Evolutionary conservation across 2,113 vertebrate species (phyloP).

Genomic region (Eonycteris spelaea): DNA sequence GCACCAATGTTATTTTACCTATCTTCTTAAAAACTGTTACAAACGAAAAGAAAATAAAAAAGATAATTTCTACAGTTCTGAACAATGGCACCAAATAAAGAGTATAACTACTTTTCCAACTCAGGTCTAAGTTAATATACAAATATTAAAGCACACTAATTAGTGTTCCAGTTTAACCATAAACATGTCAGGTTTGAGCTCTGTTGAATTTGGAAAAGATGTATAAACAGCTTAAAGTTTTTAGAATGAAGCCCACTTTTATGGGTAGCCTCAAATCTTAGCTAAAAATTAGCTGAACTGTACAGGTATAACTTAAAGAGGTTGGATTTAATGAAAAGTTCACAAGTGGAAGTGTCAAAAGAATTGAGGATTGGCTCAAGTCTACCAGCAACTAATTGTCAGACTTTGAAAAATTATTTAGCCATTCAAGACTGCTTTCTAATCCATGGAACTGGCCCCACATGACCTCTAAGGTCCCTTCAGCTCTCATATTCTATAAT

Average conservation of each 20-base stretch:
- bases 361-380: background rate
- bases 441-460: conserved; percentile 8
- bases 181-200: background rate
- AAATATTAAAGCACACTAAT: background rate
- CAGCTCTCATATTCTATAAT: background rate
- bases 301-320: background rate
- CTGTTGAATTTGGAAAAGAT: background rate
- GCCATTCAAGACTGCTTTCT: background rate
- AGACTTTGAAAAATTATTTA: conserved; percentile 36
- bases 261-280: background rate
- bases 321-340: background rate
- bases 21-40: conserved; percentile 1
- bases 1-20: background rate
- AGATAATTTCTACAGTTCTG: background rate
- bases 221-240: background rate
- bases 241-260: conserved; percentile 17
- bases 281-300: conserved; percentile 20
- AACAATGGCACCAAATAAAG: background rate
- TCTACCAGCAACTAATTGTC: conserved; percentile 1
- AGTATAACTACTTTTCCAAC: background rate
- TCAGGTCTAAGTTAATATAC: background rate
- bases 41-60: background rate
- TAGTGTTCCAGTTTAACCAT: conserved; percentile 14
- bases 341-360: background rate
- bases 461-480: background rate